These are phyloP conservation scores for Lycophotia porphyrea DNA, from an alignment of 2,888 invertebrate species.

Conservation along the genomic window DNA sequence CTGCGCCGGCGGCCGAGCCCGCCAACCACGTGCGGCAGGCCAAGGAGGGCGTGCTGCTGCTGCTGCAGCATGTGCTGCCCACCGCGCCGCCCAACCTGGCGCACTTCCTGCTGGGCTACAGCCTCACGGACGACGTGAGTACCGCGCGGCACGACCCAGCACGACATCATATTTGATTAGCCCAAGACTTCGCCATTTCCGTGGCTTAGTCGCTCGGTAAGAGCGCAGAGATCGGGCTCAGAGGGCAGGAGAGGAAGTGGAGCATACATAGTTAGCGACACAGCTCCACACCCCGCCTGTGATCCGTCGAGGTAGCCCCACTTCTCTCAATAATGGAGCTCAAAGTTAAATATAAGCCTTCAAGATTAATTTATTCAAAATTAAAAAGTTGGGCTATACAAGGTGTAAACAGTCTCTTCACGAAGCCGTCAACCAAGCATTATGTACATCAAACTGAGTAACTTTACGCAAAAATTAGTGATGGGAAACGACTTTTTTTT, in stretches of 20 bases:
- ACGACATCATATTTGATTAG: background rate
- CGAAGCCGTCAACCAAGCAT: no score
- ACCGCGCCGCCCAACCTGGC: conserved; percentile 96
- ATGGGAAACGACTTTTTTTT: no score
- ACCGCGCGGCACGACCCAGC: background rate
- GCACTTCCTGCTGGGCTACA: conserved; percentile 97
- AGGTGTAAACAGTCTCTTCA: no score
- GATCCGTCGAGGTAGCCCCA: no score
- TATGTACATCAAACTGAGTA: no score
- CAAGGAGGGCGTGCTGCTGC: conserved; percentile 93
- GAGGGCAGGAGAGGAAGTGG: no score
- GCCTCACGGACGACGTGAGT: conserved; percentile 93
- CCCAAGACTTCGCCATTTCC: background rate
- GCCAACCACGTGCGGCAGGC: conserved; percentile 85
- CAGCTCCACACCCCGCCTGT: no score
- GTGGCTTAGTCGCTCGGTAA: background rate
- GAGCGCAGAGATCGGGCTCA: background rate
- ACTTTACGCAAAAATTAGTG: no score
- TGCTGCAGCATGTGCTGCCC: conserved; percentile 94
- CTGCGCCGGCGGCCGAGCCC: conserved; percentile 78
- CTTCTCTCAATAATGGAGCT: no score
- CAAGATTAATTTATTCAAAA: no score
- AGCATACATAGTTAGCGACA: no score
- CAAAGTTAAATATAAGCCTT: no score
- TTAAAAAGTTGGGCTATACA: background rate